Percentiles rank a stretch among this genome's conserved stretches.
phyloP scores from a whole-genome alignment of 2,113 vertebrate genomes.

The Aegypius monachus region DNA sequence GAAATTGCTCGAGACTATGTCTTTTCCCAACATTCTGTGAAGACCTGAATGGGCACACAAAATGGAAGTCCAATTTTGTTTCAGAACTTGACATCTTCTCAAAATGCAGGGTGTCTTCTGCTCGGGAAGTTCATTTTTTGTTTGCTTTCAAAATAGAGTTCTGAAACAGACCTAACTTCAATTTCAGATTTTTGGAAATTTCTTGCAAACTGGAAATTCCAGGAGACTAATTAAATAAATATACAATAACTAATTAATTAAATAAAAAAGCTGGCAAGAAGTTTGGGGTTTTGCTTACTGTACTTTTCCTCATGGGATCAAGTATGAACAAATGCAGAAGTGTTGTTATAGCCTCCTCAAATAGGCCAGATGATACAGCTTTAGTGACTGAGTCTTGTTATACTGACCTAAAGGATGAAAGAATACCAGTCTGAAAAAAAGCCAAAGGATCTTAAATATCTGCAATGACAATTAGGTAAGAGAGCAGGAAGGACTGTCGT shows the following conservation, averaged over 20 bases:
- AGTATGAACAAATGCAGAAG: not conserved
- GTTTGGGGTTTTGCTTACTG: not conserved
- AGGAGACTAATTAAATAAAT: not conserved
- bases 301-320: not conserved
- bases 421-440: not conserved
- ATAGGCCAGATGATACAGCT: not conserved
- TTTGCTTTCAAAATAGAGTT: not conserved
- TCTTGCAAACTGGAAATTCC: not conserved
- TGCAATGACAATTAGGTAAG: not conserved
- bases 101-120: not conserved
- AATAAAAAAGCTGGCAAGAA: not conserved
- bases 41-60: not conserved
- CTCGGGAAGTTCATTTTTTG: not conserved
- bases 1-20: not conserved
- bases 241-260: not conserved
- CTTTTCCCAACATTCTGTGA: not conserved
- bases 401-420: not conserved
- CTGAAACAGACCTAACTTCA: not conserved
- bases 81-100: not conserved
- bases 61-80: not conserved
- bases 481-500: not conserved
- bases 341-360: not conserved
- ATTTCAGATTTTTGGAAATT: not conserved
- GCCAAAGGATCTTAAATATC: not conserved
- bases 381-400: not conserved